A percentile compares a stretch with the other conserved stretches of the same genome.
These are phyloP conservation scores for Pheosia tremula DNA, from an alignment of 2,888 invertebrate species.

Conservation along the genomic window DNA sequence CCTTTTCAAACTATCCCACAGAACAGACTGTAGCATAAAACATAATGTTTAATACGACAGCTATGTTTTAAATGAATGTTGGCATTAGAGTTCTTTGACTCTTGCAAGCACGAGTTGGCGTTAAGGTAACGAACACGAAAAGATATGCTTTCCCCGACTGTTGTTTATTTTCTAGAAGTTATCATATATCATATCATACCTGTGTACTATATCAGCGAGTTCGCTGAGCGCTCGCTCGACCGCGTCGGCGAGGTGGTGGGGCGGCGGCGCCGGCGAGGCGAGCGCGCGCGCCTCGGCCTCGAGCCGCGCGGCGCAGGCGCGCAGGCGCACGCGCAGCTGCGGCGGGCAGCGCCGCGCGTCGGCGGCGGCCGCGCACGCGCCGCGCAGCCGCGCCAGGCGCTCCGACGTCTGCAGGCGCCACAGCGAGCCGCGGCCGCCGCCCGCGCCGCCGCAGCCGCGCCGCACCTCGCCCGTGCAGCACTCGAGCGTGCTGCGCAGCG, in stretches of 20 bases:
- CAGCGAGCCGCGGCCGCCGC: constrained; percentile 59
- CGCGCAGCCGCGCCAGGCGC: constrained; percentile 89
- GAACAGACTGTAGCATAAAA: too few species aligned
- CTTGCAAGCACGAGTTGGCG: too few species aligned
- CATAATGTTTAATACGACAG: too few species aligned
- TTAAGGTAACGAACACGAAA: too few species aligned
- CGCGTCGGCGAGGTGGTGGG: constrained; percentile 88
- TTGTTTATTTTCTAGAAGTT: too few species aligned
- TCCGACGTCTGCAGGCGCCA: constrained; percentile 78
- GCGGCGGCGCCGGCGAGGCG: constrained; percentile 72
- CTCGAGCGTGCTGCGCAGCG: constrained; percentile 85
- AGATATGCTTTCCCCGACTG: too few species aligned
- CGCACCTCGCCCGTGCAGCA: constrained; percentile 80
- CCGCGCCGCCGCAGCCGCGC: constrained; percentile 47
- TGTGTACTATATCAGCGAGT: constrained; percentile 90
- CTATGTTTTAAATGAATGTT: too few species aligned
- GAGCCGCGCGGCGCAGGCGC: constrained; percentile 56
- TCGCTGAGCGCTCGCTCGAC: constrained; percentile 81
- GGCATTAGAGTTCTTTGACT: too few species aligned
- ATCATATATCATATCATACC: constrained; percentile 66
- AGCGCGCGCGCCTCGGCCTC: constrained; percentile 72
- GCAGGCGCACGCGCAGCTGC: constrained; percentile 78
- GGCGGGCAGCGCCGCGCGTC: constrained; percentile 90
- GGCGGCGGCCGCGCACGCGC: constrained; percentile 91
- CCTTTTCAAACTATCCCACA: too few species aligned